Conservation (phyloP, 2,888 invertebrate species). For the Agrochola macilenta region DNA sequence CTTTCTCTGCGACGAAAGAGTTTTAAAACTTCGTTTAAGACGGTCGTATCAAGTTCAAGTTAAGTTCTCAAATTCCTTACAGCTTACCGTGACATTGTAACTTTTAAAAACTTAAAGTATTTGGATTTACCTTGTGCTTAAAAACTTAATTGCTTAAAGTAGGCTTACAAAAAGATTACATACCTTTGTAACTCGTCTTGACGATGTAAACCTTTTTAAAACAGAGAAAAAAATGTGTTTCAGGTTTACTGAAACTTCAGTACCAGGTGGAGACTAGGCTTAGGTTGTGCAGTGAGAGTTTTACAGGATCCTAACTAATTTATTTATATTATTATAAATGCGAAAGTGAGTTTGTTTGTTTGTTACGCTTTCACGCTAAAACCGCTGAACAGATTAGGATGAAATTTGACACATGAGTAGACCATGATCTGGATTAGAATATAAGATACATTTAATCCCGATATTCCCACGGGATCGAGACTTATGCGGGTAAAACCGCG, state of each 20-base stretch:
- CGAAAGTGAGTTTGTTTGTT: neutral
- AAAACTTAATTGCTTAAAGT: neutral
- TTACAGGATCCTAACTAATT: neutral
- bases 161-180: neutral
- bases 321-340: no score
- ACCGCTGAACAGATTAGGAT: no score
- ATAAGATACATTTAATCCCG: no score
- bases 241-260: neutral
- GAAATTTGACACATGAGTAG: no score
- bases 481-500: no score
- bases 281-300: neutral
- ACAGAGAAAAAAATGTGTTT: neutral
- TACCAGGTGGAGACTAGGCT: neutral
- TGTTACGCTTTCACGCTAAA: no score
- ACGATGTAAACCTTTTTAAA: neutral
- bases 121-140: neutral
- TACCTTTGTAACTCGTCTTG: neutral
- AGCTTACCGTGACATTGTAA: constrained; percentile 15
- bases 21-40: constrained; percentile 18
- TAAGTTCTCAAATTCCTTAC: constrained; percentile 6
- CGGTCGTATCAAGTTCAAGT: constrained; percentile 11
- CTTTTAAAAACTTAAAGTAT: constrained; percentile 1
- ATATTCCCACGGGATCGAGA: no score
- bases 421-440: no score
- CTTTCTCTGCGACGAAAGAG: constrained; percentile 2